Evolutionary conservation across 2,888 invertebrate species (phyloP), one percentile per base, ranked within the genome.

Genomic region (Megastigmus dorsalis): DNA sequence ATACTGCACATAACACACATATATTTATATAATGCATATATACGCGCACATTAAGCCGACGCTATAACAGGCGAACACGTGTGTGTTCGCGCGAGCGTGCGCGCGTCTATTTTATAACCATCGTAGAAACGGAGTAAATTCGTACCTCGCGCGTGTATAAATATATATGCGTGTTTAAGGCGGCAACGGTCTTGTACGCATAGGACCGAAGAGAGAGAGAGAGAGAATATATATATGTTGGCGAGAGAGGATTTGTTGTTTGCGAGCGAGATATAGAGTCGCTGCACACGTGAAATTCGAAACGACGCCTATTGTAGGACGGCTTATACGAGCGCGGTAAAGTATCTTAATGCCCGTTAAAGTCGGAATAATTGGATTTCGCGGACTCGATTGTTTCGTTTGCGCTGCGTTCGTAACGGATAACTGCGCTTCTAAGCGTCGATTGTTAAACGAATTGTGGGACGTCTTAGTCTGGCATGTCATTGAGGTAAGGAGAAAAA

Each of bases 361-460:
- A 23, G 20, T 23, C 43, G 41, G 20, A 48, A 43, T 69, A 60
- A 60, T 69, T 60, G 28, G 18, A 50, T 59, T 68, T 68, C n/a
- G 48, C 33, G 18, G 45, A 5, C 23, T 62, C n/a, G n/a, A n/a
- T n/a, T n/a, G n/a, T n/a, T n/a, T n/a, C n/a, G n/a, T n/a, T n/a
- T n/a, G n/a, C n/a, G n/a, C n/a, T n/a, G n/a, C n/a, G n/a, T n/a
- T n/a, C n/a, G n/a, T n/a, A n/a, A n/a, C n/a, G n/a, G n/a, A n/a
- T n/a, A n/a, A n/a, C n/a, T n/a, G n/a, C n/a, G n/a, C n/a, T n/a
- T n/a, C n/a, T n/a, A n/a, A n/a, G n/a, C n/a, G n/a, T n/a, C n/a
- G n/a, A n/a, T n/a, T n/a, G n/a, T n/a, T n/a, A n/a, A n/a, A n/a
- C n/a, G n/a, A n/a, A n/a, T n/a, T n/a, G n/a, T n/a, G n/a, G n/a